Evolutionary conservation across 1,140 invertebrate species (phyloP), one percentile per base, ranked within the genome.

Genomic region (Drosophila repleta): DNA sequence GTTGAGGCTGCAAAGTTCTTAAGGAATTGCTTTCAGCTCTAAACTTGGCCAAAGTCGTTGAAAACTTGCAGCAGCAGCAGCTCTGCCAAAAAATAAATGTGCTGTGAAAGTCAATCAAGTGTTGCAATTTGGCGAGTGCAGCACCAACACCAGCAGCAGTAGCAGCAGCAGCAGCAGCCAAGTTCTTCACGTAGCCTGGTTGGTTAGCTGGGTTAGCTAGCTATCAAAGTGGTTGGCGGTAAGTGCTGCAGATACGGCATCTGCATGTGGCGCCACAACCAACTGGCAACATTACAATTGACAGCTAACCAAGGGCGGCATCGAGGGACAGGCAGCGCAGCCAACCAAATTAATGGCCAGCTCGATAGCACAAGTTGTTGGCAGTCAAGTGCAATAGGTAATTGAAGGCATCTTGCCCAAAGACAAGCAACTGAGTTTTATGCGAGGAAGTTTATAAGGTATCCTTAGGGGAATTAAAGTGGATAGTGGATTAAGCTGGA

Each of bases 41-140:
- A 87, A 85, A 85, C 69, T 85, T 85, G 76, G 79, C 68, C 82
- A 76, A 85, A 85, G 82, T 85, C 82, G 82, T 85, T 85, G 82
- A 85, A 78, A 85, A 85, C 61, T 85, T 85, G 74, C 43, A 64
- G 58, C 56, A 32, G 41, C 39, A 32, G 24, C 20, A 39, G 41
- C 43, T 39, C 13, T 18, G 11, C 32, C 45, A 62, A 68, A 78
- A 76, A 85, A 87, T 85, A 85, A 85, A 85, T 85, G 82, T 75
- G 82, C 82, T 87, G 82, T 77, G 82, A 85, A 85, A 85, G 82
- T 85, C 82, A 85, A 85, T 85, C 82, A 87, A 85, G 82, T 82
- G 78, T 87, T 87, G 78, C 82, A 87, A 53, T 85, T 87, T 87
- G 65, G 57, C 49, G 53, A 69, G 58, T 62, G 26, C 66, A 35